A percentile compares a stretch with the other conserved stretches of the same genome.
Evolutionary conservation across 2,888 invertebrate genomes (phyloP).

Genomic region (Xiphydria camelus): DNA sequence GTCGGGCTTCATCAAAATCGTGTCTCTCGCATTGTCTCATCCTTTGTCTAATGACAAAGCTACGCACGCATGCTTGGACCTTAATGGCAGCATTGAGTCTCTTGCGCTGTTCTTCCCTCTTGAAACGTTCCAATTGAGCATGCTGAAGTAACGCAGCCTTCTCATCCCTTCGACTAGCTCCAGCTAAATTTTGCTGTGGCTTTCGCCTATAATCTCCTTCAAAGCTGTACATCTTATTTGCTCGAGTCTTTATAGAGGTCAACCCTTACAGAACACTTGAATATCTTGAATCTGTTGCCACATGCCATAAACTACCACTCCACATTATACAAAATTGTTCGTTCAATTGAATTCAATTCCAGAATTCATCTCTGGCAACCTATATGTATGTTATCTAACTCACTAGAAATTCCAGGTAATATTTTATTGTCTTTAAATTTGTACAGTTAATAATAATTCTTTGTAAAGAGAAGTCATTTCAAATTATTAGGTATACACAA

Average conservation of each 20-base stretch:
- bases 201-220: constrained; percentile 87
- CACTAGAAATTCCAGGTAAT: background rate
- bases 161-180: constrained; percentile 76
- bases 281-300: background rate
- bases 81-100: constrained; percentile 76
- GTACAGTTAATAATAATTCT: background rate
- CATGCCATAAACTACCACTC: too few relatives aligned
- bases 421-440: background rate
- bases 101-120: constrained; percentile 80
- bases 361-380: too few relatives aligned
- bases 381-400: background rate
- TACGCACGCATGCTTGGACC: constrained; percentile 80
- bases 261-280: background rate
- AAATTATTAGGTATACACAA: too few relatives aligned
- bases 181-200: constrained; percentile 88
- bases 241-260: too few relatives aligned
- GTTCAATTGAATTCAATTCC: too few relatives aligned
- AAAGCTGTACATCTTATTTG: constrained; percentile 70
- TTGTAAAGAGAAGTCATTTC: too few relatives aligned
- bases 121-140: constrained; percentile 83
- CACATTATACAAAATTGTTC: too few relatives aligned
- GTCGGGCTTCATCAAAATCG: constrained; percentile 70
- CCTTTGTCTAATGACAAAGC: constrained; percentile 72
- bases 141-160: constrained; percentile 75
- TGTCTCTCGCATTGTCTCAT: constrained; percentile 69